Evolutionary conservation across 2,113 vertebrate species (phyloP).

Genomic region (Piliocolobus tephrosceles): DNA sequence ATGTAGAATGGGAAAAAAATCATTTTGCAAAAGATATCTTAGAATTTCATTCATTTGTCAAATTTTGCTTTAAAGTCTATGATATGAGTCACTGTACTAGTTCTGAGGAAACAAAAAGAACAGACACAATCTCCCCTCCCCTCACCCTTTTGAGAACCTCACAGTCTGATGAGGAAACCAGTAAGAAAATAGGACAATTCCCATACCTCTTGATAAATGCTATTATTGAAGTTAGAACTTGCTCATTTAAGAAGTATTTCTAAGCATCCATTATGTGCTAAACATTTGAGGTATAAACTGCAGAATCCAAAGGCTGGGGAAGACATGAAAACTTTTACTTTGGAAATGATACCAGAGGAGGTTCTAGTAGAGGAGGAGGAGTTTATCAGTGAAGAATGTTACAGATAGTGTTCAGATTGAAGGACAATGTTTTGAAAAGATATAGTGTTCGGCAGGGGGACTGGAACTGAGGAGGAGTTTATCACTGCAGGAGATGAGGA

Average conservation of each 20-base stretch:
- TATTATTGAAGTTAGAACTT: background rate
- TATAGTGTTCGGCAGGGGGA: background rate
- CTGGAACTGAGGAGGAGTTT: background rate
- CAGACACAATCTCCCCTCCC: background rate
- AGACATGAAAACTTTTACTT: background rate
- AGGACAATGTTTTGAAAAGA: background rate
- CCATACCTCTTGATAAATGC: background rate
- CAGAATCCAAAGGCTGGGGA: background rate
- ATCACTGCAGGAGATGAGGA: background rate
- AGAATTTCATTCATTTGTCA: slow-evolving; percentile 8
- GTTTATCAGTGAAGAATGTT: background rate
- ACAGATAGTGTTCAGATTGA: background rate
- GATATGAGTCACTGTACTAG: background rate
- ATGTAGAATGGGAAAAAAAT: background rate
- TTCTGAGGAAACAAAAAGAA: background rate
- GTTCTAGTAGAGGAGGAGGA: background rate
- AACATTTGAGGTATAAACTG: background rate
- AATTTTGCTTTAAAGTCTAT: background rate
- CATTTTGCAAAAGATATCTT: background rate
- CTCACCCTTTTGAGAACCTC: background rate
- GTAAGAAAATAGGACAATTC: background rate
- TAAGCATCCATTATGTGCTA: background rate
- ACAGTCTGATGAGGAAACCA: background rate
- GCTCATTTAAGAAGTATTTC: slow-evolving; percentile 13
- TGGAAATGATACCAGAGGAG: background rate